phyloP scores from a whole-genome alignment of 2,888 invertebrate species.

The Caenorhabditis japonica region DNA sequence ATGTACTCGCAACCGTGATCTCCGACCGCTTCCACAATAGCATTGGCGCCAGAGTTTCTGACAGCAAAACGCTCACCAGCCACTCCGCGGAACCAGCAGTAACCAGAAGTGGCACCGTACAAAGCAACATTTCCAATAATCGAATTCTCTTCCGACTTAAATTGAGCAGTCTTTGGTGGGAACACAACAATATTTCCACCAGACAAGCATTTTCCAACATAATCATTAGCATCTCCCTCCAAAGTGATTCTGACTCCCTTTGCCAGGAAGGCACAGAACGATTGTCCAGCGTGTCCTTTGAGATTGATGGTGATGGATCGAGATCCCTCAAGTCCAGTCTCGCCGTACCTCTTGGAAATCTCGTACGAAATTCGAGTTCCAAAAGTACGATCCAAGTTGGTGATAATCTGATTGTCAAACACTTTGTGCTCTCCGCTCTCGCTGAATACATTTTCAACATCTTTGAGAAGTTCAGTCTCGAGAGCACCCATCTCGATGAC shows the following conservation, averaged over 20 bases:
- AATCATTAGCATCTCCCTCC: constrained; percentile 98
- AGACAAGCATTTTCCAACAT: constrained; percentile 95
- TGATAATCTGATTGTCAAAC: constrained; percentile 85
- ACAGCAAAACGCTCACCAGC: constrained; percentile 99
- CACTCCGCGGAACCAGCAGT: constrained; percentile 86
- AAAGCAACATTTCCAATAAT: constrained; percentile 98
- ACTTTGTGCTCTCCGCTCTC: constrained; percentile 77
- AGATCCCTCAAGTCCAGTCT: constrained; percentile 69
- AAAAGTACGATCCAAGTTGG: constrained; percentile 93
- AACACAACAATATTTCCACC: constrained; percentile 93
- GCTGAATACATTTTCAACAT: constrained; percentile 68
- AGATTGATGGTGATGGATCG: constrained; percentile 85
- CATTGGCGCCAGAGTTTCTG: constrained; percentile 93
- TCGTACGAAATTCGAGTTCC: constrained; percentile 93
- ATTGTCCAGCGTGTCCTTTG: constrained; percentile 95
- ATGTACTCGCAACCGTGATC: constrained; percentile 99
- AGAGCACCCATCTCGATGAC: constrained; percentile 67
- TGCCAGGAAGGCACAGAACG: constrained; percentile 96
- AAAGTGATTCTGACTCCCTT: constrained; percentile 90
- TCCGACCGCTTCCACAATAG: constrained; percentile 97
- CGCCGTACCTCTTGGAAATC: constrained; percentile 73
- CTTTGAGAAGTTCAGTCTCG: constrained; percentile 64
- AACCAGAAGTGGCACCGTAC: constrained; percentile 94
- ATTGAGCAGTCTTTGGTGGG: constrained; percentile 86
- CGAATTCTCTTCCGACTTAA: constrained; percentile 92